A percentile compares a stretch with the other conserved stretches of the same genome.
Evolutionary conservation across 2,113 vertebrate genomes (phyloP).

Genomic region (Urocynchramus pylzowi): DNA sequence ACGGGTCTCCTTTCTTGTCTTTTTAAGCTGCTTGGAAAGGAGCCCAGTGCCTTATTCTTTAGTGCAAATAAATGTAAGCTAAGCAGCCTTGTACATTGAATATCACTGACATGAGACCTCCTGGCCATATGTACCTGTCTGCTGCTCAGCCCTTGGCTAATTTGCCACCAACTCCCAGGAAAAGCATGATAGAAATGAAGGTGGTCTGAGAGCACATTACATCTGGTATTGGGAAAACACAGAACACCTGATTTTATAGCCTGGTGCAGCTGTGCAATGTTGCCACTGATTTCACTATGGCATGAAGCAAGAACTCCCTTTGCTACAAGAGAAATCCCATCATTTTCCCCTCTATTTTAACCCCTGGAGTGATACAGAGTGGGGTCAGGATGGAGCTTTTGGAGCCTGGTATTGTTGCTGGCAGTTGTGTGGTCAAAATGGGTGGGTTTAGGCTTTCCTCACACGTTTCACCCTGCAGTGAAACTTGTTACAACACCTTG

Average conservation of each 20-base stretch:
- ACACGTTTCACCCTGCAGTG: not conserved
- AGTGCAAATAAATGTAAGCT: slow-evolving; percentile 21
- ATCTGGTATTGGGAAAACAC: accelerated
- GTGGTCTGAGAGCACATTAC: not conserved
- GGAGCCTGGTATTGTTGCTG: not conserved
- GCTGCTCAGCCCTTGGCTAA: not conserved
- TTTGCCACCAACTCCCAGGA: not conserved
- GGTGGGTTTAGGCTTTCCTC: not conserved
- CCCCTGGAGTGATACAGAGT: not conserved
- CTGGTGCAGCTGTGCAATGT: not conserved
- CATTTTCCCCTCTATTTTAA: not conserved
- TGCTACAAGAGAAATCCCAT: not conserved
- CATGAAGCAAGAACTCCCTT: not conserved
- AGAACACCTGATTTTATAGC: not conserved
- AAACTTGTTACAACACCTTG: not conserved
- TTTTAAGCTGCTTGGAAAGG: slow-evolving; percentile 35
- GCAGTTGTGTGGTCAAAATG: accelerated
- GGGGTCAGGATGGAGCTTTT: not conserved
- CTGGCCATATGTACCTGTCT: not conserved
- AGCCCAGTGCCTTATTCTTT: slow-evolving; percentile 5
- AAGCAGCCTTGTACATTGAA: not conserved
- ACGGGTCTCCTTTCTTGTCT: slow-evolving; percentile 1
- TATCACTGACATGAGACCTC: not conserved
- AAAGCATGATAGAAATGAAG: not conserved
- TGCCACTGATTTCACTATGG: not conserved